phyloP scores from a whole-genome alignment of 2,797 vertebrate genomes.

The Peromyscus aztecus region DNA sequence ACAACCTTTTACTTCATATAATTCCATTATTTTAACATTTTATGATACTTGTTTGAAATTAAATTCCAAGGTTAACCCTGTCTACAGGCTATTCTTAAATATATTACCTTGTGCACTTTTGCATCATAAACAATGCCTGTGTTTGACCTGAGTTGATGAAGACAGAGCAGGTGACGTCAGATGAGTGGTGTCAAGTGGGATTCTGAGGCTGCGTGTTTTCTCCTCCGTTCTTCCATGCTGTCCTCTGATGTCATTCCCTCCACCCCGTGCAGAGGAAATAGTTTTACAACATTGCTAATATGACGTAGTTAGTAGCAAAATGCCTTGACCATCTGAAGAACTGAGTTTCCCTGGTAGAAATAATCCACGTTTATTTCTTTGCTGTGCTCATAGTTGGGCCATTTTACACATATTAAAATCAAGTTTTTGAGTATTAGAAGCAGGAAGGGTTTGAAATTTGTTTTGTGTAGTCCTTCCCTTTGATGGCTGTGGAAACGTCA shows the following conservation, averaged over 20 bases:
- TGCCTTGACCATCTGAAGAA: neutral
- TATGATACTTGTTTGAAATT: slow-evolving; percentile 3
- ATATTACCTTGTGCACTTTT: neutral
- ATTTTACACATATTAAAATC: neutral
- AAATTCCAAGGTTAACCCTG: neutral
- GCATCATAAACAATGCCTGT: neutral
- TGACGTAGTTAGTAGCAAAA: neutral
- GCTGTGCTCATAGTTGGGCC: neutral
- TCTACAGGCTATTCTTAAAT: neutral
- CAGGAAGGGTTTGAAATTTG: neutral
- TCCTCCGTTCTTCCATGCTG: neutral
- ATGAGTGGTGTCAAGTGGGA: neutral
- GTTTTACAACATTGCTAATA: neutral
- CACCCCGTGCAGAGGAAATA: neutral
- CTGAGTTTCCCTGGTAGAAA: neutral
- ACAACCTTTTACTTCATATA: neutral
- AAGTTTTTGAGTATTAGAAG: neutral
- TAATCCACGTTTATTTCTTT: neutral
- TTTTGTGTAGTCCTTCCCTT: neutral
- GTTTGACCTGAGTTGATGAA: neutral
- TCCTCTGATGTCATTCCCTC: neutral
- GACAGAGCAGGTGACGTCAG: neutral
- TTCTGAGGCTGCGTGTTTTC: neutral
- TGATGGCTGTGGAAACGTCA: neutral
- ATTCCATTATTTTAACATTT: neutral